These are phyloP conservation scores for Taxidea taxus DNA, from an alignment of 2,113 vertebrate species.

Conservation along the genomic window DNA sequence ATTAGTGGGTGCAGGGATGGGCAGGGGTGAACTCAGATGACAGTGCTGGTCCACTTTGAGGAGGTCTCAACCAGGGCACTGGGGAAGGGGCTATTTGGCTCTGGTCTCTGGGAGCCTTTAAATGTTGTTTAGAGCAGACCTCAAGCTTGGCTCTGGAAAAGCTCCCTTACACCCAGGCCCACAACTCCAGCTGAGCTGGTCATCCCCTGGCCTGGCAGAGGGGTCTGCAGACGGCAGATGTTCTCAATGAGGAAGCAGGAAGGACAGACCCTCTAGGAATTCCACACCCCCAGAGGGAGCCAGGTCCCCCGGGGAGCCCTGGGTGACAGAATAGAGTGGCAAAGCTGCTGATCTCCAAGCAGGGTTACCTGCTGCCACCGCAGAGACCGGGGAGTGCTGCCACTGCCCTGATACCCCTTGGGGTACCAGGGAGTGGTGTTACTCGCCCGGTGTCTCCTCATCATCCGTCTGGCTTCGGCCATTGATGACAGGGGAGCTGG, in stretches of 20 bases:
- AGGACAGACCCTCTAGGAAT: not conserved
- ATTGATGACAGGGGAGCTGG: conserved; percentile 85
- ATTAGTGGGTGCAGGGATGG: not conserved
- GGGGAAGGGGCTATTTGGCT: not conserved
- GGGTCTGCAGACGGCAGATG: not conserved
- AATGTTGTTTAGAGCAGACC: not conserved
- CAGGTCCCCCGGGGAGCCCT: not conserved
- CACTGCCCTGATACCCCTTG: conserved; percentile 41
- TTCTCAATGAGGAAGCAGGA: not conserved
- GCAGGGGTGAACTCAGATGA: not conserved
- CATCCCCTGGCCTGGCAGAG: not conserved
- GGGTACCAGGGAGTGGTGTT: conserved; percentile 9
- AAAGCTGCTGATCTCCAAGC: not conserved
- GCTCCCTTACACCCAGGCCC: not conserved
- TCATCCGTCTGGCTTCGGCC: conserved; percentile 83
- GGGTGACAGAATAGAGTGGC: not conserved
- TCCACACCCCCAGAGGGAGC: not conserved
- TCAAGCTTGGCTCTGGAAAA: not conserved
- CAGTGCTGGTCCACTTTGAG: not conserved
- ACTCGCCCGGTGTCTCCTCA: conserved; percentile 46
- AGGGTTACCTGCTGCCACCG: not conserved
- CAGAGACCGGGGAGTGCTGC: not conserved
- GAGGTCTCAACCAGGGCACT: not conserved
- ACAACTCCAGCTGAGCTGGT: not conserved
- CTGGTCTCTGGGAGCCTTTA: not conserved